Evolutionary conservation across 1,140 invertebrate species (phyloP).

Genomic region (Reticulitermes speratus): DNA sequence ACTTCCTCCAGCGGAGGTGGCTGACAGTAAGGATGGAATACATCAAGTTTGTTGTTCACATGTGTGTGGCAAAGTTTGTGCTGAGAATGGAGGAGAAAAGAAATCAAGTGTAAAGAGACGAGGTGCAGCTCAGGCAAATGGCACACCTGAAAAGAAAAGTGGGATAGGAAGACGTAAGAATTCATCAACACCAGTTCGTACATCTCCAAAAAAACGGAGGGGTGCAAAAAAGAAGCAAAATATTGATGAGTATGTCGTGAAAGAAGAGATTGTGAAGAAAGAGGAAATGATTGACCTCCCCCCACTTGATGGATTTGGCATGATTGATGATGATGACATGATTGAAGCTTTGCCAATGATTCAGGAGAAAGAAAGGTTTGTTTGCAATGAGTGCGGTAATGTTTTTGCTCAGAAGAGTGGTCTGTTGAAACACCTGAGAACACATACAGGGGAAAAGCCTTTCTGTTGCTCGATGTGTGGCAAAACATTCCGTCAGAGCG

Average conservation of each 20-base stretch:
- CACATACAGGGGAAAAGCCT: slow-evolving; percentile 25
- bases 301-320: not conserved
- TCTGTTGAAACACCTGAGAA: slow-evolving; percentile 4
- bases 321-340: not conserved
- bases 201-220: not conserved
- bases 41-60: not conserved
- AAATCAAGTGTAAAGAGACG: not conserved
- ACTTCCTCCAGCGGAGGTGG: not conserved
- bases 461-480: slow-evolving; percentile 12
- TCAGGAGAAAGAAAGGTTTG: not conserved
- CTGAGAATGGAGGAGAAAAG: not conserved
- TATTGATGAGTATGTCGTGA: not conserved
- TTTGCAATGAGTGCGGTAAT: slow-evolving; percentile 2
- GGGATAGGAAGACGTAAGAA: not conserved
- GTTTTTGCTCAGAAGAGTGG: slow-evolving; percentile 1
- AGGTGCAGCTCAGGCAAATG: not conserved
- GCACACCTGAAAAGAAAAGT: not conserved
- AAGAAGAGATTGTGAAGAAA: not conserved
- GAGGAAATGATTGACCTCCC: not conserved
- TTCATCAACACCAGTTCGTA: not conserved
- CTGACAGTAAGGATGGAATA: not conserved
- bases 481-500: slow-evolving; percentile 12
- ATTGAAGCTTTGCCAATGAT: slow-evolving; percentile 8
- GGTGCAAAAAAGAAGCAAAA: not conserved
- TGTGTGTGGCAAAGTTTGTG: not conserved